Percentiles rank a stretch among this genome's conserved stretches.
phyloP scores from a whole-genome alignment of 2,888 invertebrate species.

The Drosophila dives region DNA sequence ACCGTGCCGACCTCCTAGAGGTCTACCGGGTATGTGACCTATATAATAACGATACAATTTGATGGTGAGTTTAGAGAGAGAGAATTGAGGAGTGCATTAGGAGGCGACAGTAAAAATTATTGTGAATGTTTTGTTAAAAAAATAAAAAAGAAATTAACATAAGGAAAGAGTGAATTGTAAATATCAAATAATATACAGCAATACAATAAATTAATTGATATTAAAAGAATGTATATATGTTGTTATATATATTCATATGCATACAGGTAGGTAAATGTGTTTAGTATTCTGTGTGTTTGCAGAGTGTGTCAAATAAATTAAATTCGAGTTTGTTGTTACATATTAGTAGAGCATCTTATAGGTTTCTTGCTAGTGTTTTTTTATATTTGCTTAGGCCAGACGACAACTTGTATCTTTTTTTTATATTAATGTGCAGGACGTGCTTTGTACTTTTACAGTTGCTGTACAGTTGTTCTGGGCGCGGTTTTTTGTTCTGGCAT shows the following conservation, averaged over 20 bases:
- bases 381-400: constrained; percentile 30
- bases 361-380: constrained; percentile 22
- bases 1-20: constrained; percentile 88
- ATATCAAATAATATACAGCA: constrained; percentile 57
- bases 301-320: constrained; percentile 17
- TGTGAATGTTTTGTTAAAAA: constrained; percentile 46
- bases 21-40: constrained; percentile 88
- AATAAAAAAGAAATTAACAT: constrained; percentile 13
- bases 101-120: constrained; percentile 49
- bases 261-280: constrained; percentile 38
- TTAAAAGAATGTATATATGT: constrained; percentile 31
- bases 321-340: constrained; percentile 26
- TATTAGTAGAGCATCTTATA: constrained; percentile 44
- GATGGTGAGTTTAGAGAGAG: constrained; percentile 73
- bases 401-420: constrained; percentile 17
- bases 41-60: constrained; percentile 82
- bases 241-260: constrained; percentile 40
- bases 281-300: constrained; percentile 42
- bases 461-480: constrained; percentile 51
- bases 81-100: constrained; percentile 65
- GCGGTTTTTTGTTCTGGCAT: constrained; percentile 11
- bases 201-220: constrained; percentile 44
- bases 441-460: constrained; percentile 54
- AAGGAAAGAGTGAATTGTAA: constrained; percentile 9
- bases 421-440: constrained; percentile 47